phyloP scores from a whole-genome alignment of 2,113 vertebrate genomes.

The Eira barbara region DNA sequence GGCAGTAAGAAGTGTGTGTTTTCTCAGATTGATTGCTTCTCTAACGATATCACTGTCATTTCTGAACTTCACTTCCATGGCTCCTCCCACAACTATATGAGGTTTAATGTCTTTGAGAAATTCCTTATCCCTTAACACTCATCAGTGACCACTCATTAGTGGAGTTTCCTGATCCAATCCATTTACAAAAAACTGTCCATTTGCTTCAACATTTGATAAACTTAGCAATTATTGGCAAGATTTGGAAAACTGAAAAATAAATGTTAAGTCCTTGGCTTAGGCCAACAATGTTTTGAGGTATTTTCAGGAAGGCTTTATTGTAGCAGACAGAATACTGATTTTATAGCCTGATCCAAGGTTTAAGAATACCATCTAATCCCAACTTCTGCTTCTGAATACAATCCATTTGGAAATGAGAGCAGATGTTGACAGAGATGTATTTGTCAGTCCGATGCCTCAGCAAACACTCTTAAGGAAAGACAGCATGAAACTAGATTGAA shows the following conservation, averaged over 20 bases:
- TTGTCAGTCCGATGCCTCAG: conserved; percentile 60
- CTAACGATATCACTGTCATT: neutral
- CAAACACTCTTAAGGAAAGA: conserved; percentile 59
- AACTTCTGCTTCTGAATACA: conserved; percentile 48
- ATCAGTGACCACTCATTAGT: neutral
- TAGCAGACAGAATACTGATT: conserved; percentile 12
- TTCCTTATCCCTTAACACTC: neutral
- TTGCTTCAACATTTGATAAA: conserved; percentile 22
- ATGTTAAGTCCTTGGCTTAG: neutral
- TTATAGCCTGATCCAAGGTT: conserved; percentile 37
- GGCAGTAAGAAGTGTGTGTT: neutral
- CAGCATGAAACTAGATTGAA: conserved; percentile 34
- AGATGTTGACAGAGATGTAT: conserved; percentile 72
- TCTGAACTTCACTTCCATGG: neutral
- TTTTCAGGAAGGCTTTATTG: conserved; percentile 9
- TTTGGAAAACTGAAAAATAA: neutral
- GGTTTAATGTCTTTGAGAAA: neutral
- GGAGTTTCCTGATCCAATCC: neutral
- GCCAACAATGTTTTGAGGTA: conserved; percentile 10
- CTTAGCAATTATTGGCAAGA: neutral
- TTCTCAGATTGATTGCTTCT: neutral
- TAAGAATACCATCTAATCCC: conserved; percentile 63
- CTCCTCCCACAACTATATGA: neutral
- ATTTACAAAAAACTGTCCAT: neutral
- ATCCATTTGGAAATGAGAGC: conserved; percentile 60